phyloP scores from a whole-genome alignment of 1,140 invertebrate species.

The Drosophila sucinea region DNA sequence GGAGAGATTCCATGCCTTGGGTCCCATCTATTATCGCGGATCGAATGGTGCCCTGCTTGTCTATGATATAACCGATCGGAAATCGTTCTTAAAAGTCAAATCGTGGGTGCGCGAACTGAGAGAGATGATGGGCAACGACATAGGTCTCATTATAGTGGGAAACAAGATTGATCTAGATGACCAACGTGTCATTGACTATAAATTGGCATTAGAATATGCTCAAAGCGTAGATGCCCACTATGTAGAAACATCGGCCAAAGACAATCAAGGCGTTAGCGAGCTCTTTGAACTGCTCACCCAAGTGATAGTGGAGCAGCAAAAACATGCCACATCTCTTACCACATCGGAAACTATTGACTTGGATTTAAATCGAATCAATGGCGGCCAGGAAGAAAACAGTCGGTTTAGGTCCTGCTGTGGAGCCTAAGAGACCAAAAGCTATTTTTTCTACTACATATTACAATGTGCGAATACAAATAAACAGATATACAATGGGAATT shows the following conservation, averaged over 20 bases:
- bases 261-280: constrained; percentile 96
- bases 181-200: constrained; percentile 91
- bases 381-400: neutral
- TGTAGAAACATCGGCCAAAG: constrained; percentile 97
- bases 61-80: constrained; percentile 99
- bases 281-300: constrained; percentile 94
- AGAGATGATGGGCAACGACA: constrained; percentile 97
- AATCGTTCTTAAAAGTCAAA: constrained; percentile 99
- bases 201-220: constrained; percentile 94
- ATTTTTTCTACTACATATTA: too few species aligned
- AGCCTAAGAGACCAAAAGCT: neutral
- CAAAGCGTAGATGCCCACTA: constrained; percentile 95
- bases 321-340: constrained; percentile 13
- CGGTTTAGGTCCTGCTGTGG: neutral
- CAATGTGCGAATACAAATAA: neutral
- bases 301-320: constrained; percentile 66
- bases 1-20: constrained; percentile 94
- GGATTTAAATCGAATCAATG: neutral
- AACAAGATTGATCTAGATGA: constrained; percentile 99
- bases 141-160: constrained; percentile 96
- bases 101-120: constrained; percentile 99
- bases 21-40: constrained; percentile 99
- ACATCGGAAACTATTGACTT: neutral
- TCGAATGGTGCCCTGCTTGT: constrained; percentile 99
- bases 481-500: neutral